Base-by-base conservation (phyloP, 2,113 vertebrate species). In the Leptobrachium leishanense region DNA sequence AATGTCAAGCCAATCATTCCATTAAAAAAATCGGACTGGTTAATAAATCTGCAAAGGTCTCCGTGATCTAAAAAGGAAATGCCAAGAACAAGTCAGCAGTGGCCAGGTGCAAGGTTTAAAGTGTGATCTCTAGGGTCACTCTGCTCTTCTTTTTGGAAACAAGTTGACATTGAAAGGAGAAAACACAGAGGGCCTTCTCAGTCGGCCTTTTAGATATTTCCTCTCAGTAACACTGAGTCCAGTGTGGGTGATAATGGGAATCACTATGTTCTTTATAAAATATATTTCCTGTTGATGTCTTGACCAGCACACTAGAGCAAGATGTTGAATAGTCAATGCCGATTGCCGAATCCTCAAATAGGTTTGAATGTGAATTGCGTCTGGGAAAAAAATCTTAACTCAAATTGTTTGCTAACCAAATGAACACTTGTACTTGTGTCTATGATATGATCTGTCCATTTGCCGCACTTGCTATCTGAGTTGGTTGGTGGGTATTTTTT, bases 91-190 rank as follows among this genome's bases (percentile, higher is more conserved):
- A 57, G 78, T 73, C 65, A 46, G 64, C 11, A 9, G 46, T 46
- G 72, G 43, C 78, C 78, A 81, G 78, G 78, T 81, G 78, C 78
- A 68, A 44, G 71, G 78, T 74, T 79, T 68, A 81, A 74, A 81
- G 78, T 74, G 54, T 46, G 64, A 74, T 81, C 50, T 74, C 62
- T 40, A 62, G 43, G 64, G 64, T 81, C 72, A 46, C 15, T 74
- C 62, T 50, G 66, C 78, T 81, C 64, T 74, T 81, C 64, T 68
- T 31, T 71, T 31, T 55, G 50, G 74, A 81, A 74, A 74, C 77
- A 80, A 80, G 54, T 80, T 80, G 77, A 80, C 71, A 73, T 80
- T 80, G 71, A 81, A 31, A 68, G 73, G 43, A 62, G 78, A 81
- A 80, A 59, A 81, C 78, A 81, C 78, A 74, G 78, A 74, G 72